Conservation (phyloP, 2,888 invertebrate species). For the Pachliopta kotzebuea region DNA sequence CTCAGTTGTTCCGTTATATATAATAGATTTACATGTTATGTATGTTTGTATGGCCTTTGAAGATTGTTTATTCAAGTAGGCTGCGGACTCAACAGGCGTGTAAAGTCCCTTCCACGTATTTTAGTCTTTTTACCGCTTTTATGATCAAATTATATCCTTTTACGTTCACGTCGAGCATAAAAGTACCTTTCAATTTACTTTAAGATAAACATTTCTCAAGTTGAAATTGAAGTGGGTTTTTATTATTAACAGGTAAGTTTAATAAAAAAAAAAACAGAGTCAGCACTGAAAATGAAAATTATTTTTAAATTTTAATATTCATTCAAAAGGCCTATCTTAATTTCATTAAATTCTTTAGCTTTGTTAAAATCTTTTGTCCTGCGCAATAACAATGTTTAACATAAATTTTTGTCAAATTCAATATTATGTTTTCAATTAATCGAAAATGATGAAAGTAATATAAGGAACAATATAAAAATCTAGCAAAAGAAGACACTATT, state of each 20-base stretch:
- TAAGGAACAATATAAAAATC: too few species aligned
- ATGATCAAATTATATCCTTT: conserved; percentile 64
- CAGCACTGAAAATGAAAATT: too few species aligned
- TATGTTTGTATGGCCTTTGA: conserved; percentile 39
- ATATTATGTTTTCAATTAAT: too few species aligned
- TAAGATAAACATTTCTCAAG: conserved; percentile 31
- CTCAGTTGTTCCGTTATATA: conserved; percentile 20
- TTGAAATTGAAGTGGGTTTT: conserved; percentile 18
- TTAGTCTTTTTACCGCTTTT: conserved; percentile 66
- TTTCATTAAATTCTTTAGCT: too few species aligned
- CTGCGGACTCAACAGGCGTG: conserved; percentile 66
- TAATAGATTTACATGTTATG: conserved; percentile 26
- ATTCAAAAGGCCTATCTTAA: too few species aligned
- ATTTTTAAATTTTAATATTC: too few species aligned
- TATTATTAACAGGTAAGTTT: not conserved
- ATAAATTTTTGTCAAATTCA: too few species aligned
- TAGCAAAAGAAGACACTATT: too few species aligned
- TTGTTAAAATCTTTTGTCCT: too few species aligned
- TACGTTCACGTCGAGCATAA: conserved; percentile 57
- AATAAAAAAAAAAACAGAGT: too few species aligned
- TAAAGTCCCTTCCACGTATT: conserved; percentile 68
- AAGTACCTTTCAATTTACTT: conserved; percentile 58
- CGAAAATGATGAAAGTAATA: too few species aligned
- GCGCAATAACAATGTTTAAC: too few species aligned
- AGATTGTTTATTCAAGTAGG: conserved; percentile 62